A percentile compares a stretch with the other conserved stretches of the same genome.
These are phyloP conservation scores for Bombus superbus DNA, from an alignment of 1,140 invertebrate genomes.

Conservation along the genomic window DNA sequence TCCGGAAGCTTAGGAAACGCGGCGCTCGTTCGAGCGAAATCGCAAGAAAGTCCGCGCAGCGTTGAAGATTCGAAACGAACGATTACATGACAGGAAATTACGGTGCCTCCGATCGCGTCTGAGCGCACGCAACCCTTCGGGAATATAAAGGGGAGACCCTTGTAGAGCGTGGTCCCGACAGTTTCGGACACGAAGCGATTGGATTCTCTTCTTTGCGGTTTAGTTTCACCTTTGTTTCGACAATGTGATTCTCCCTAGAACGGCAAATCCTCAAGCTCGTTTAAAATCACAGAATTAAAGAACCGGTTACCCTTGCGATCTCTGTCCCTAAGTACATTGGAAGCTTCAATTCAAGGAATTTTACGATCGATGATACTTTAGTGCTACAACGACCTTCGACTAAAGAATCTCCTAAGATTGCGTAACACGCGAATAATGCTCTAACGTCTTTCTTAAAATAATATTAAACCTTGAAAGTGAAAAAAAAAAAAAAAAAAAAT, in stretches of 20 bases:
- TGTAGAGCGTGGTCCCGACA: conserved; percentile 67
- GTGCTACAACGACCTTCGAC: no score
- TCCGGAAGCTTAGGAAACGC: conserved; percentile 41
- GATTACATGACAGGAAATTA: conserved; percentile 69
- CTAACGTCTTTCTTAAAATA: no score
- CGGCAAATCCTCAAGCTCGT: conserved; percentile 25
- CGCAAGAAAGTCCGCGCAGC: conserved; percentile 47
- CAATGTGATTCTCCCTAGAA: conserved; percentile 15
- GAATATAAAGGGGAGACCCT: conserved; percentile 63
- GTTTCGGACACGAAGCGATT: conserved; percentile 69
- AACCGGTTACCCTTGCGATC: neutral
- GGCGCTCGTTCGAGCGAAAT: conserved; percentile 34
- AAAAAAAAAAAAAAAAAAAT: no score
- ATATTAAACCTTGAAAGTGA: no score
- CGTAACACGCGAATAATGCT: no score
- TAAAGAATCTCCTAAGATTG: neutral
- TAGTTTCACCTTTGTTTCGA: conserved; percentile 55
- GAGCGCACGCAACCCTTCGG: conserved; percentile 68
- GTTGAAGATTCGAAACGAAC: conserved; percentile 59
- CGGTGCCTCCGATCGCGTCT: conserved; percentile 59
- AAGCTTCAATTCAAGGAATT: neutral
- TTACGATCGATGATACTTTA: neutral
- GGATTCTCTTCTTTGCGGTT: conserved; percentile 68
- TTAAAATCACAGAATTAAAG: conserved; percentile 23
- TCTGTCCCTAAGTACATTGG: neutral